These are phyloP conservation scores for Latrodectus geometricus DNA, from an alignment of 1,140 invertebrate species.

Conservation along the genomic window DNA sequence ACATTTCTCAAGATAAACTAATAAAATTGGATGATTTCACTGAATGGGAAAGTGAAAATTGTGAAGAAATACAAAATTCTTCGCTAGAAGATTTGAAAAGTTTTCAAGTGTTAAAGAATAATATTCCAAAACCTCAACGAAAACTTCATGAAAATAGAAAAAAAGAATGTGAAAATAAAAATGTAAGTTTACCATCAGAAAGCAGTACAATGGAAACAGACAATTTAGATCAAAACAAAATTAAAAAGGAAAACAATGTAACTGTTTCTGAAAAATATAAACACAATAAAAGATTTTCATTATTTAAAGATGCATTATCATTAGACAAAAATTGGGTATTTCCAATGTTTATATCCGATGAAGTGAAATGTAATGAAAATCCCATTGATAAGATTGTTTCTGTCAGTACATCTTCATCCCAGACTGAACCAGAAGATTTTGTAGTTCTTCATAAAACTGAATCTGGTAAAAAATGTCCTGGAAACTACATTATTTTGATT, in stretches of 20 bases:
- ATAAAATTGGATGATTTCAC: background rate
- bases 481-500: conserved; percentile 10
- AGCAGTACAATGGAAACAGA: background rate
- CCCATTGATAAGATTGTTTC: background rate
- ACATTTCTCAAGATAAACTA: background rate
- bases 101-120: background rate
- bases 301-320: background rate
- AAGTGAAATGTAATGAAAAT: background rate
- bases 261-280: conserved; percentile 5
- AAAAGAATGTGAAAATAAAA: background rate
- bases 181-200: background rate
- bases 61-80: background rate
- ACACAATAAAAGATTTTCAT: background rate
- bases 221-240: background rate
- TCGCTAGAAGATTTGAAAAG: background rate
- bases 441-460: conserved; percentile 23
- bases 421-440: conserved; percentile 40
- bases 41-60: conserved; percentile 7
- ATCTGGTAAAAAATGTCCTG: background rate
- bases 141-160: background rate
- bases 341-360: background rate
- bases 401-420: background rate
- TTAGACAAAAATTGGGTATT: conserved; percentile 33
- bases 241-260: background rate
- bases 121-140: conserved; percentile 13